Percentiles rank a stretch among this genome's conserved stretches.
phyloP scores from a whole-genome alignment of 2,888 invertebrate species.

The Orthosia cruda region DNA sequence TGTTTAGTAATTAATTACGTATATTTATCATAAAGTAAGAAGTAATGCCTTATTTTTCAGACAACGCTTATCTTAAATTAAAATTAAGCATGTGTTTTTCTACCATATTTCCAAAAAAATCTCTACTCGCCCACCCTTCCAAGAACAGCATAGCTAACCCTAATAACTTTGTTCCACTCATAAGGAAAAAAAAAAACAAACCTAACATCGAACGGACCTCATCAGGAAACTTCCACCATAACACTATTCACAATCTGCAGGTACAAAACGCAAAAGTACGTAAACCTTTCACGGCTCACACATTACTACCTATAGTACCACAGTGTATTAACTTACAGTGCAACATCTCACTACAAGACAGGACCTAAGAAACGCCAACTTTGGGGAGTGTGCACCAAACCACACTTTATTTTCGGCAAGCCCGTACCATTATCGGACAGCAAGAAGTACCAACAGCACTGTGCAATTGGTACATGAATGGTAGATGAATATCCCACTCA shows the following conservation, averaged over 20 bases:
- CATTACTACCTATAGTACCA: constrained; percentile 36
- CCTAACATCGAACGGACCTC: constrained; percentile 58
- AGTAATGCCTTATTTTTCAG: too few relatives aligned
- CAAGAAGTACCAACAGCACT: not conserved
- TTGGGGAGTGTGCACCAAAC: not conserved
- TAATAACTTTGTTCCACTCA: constrained; percentile 59
- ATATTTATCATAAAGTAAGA: too few relatives aligned
- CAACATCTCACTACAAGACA: not conserved
- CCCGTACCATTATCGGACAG: not conserved
- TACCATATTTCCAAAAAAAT: too few relatives aligned
- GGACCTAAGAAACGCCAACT: not conserved
- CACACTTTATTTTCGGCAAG: not conserved
- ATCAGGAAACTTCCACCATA: constrained; percentile 56
- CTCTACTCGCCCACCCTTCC: not conserved
- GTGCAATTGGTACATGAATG: not conserved
- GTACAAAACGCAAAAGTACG: constrained; percentile 60
- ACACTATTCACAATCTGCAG: constrained; percentile 62
- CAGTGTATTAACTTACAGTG: constrained; percentile 11
- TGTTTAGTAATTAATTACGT: too few relatives aligned
- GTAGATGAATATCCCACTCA: not conserved
- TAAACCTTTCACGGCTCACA: constrained; percentile 49
- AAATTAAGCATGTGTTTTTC: too few relatives aligned
- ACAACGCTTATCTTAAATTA: too few relatives aligned
- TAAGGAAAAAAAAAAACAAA: constrained; percentile 59
- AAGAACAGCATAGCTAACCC: constrained; percentile 35